Conservation (phyloP, 2,113 vertebrate species). For the Fregata magnificens region DNA sequence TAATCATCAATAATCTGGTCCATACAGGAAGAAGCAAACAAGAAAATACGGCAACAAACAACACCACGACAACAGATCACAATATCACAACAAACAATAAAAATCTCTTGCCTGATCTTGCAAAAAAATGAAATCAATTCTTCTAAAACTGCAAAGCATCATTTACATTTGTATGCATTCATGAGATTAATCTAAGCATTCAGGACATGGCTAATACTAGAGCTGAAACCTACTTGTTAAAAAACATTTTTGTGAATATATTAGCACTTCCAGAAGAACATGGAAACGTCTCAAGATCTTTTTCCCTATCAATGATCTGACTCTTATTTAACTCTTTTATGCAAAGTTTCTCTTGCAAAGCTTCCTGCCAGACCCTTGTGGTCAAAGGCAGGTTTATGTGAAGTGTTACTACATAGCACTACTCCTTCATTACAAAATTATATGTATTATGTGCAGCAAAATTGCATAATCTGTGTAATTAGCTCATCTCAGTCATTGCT, state of each 20-base stretch:
- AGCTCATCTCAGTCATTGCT: not conserved
- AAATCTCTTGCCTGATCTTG: not conserved
- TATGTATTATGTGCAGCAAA: not conserved
- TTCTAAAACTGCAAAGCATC: not conserved
- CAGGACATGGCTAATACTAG: not conserved
- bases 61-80: not conserved
- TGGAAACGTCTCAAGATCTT: not conserved
- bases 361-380: not conserved
- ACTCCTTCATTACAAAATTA: conserved; percentile 36
- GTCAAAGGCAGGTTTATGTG: not conserved
- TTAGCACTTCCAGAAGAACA: not conserved
- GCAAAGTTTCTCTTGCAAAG: not conserved
- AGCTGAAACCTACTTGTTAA: not conserved
- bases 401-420: not conserved
- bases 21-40: not conserved
- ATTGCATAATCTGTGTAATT: conserved; percentile 34
- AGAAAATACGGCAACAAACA: not conserved
- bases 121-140: not conserved
- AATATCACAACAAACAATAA: not conserved
- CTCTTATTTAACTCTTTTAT: not conserved
- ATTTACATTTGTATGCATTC: not conserved
- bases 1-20: not conserved
- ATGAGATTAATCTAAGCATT: not conserved
- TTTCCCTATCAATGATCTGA: not conserved
- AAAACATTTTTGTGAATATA: not conserved